Base-by-base conservation (phyloP, 2,113 vertebrate species). In the Callaeas wilsoni region DNA sequence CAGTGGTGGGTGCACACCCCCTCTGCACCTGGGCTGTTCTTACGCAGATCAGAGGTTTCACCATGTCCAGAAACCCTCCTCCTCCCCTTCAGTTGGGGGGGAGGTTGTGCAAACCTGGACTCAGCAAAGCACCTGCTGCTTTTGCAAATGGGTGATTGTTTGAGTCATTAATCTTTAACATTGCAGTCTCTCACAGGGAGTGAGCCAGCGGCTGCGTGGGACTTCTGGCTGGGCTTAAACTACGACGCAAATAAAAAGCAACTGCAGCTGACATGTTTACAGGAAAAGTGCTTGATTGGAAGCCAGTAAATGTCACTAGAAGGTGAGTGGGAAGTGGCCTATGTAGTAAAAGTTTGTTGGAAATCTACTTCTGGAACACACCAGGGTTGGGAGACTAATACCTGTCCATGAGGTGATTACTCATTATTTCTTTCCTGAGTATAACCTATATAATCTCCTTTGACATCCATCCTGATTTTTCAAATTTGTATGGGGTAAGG, bases 1-100 rank as follows among this genome's bases (percentile, higher is more conserved):
- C 0, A 0, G 16, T 9, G 33, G 23, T 18, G 41, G 29, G 9
- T 60, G 25, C 1, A 0, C 25, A 46, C 7, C 5, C 37, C 5
- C 10, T 18, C 25, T 60, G 50, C 29, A 15, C 29, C 46, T 26
- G 39, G 46, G 39, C 33, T 53, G 46, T 4, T 75, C 46, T 35
- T 21, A 18, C 0, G 2, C 53, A 68, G 25, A 25, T 25, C 69
- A 60, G 60, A 29, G 33, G 33, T 46, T 37, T 81, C 18, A 35
- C 27, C 67, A 65, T 0, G 1, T 37, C 86, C 67, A 33, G 32
- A 65, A 56, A 29, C 15, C 9, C 7, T 80, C 37, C 50, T 49
- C 8, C 32, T 57, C 5, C 27, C 15, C 44, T 65, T 57, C 30
- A 11, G 10, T 1, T 7, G 12, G 5, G 32, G 37, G 15, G 4